A percentile compares a stretch with the other conserved stretches of the same genome.
Conservation (phyloP, 2,113 vertebrate species). For the Seriola aureovittata region DNA sequence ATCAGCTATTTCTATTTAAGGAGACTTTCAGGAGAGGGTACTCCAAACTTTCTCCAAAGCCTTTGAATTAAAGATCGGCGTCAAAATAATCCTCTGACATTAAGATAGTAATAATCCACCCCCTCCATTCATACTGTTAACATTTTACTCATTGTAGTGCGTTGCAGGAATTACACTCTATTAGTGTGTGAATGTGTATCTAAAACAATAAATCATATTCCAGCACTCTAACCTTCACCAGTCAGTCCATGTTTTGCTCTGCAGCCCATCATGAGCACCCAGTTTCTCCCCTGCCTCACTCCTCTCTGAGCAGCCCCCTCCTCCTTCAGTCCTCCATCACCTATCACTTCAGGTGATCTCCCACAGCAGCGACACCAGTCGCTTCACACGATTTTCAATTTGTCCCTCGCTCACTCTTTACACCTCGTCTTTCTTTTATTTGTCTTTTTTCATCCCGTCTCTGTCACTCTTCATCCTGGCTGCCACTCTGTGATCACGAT, state of each 20-base stretch:
- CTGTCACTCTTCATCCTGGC: conserved; percentile 25
- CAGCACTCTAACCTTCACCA: not conserved
- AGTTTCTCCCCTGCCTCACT: not conserved
- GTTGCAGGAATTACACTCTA: not conserved
- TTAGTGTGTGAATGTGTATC: not conserved
- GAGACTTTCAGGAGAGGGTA: not conserved
- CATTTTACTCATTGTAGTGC: too few species aligned
- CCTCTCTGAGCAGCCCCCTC: not conserved
- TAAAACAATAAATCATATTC: conserved; percentile 14
- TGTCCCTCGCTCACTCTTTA: conserved; percentile 8
- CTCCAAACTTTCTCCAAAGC: conserved; percentile 1
- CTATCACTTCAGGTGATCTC: conserved; percentile 25
- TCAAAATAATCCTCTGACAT: not conserved
- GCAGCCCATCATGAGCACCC: conserved; percentile 31
- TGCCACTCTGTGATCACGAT: conserved; percentile 24
- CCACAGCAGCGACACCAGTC: conserved; percentile 33
- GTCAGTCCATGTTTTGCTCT: conserved; percentile 9
- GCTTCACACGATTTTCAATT: conserved; percentile 43
- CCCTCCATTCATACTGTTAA: too few species aligned
- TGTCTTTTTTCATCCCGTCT: conserved; percentile 23
- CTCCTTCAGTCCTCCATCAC: conserved; percentile 26
- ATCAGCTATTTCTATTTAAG: conserved; percentile 18
- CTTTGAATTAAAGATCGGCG: not conserved
- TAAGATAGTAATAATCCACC: too few species aligned
- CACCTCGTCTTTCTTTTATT: conserved; percentile 13